Percentiles rank a stretch among this genome's conserved stretches.
phyloP scores from a whole-genome alignment of 2,797 vertebrate genomes.

The Halcyon smyrnensis region DNA sequence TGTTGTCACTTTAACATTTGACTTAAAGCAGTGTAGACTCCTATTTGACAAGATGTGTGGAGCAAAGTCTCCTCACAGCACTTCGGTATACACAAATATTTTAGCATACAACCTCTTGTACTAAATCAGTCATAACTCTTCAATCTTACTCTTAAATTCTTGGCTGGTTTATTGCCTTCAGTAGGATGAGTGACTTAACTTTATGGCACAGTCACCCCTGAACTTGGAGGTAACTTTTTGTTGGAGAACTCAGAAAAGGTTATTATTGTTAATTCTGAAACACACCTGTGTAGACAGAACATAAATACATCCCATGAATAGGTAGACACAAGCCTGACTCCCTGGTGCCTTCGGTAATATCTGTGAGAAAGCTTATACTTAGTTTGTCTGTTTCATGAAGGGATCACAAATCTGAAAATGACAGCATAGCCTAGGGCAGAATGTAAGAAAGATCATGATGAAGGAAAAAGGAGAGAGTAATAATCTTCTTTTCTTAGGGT shows the following conservation, averaged over 20 bases:
- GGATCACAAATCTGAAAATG: slow-evolving; percentile 11
- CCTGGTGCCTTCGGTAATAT: not conserved
- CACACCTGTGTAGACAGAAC: not conserved
- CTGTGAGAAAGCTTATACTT: not conserved
- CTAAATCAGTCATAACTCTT: not conserved
- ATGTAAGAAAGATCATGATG: not conserved
- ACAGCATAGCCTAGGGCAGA: not conserved
- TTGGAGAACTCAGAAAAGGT: not conserved
- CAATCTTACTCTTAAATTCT: not conserved
- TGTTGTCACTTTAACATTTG: not conserved
- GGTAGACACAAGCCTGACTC: not conserved
- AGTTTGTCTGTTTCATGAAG: not conserved
- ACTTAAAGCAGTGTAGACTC: not conserved
- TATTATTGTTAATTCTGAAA: not conserved
- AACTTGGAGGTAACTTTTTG: not conserved
- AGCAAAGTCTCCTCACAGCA: not conserved
- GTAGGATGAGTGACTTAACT: not conserved
- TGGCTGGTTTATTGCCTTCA: not conserved
- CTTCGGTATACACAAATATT: not conserved
- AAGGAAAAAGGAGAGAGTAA: not conserved
- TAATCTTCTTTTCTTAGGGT: not conserved
- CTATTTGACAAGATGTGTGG: not conserved
- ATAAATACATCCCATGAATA: not conserved
- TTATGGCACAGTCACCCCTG: not conserved
- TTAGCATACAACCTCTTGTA: not conserved